Evolutionary conservation across 2,113 vertebrate genomes (phyloP).

Genomic region (Tonatia bakeri): DNA sequence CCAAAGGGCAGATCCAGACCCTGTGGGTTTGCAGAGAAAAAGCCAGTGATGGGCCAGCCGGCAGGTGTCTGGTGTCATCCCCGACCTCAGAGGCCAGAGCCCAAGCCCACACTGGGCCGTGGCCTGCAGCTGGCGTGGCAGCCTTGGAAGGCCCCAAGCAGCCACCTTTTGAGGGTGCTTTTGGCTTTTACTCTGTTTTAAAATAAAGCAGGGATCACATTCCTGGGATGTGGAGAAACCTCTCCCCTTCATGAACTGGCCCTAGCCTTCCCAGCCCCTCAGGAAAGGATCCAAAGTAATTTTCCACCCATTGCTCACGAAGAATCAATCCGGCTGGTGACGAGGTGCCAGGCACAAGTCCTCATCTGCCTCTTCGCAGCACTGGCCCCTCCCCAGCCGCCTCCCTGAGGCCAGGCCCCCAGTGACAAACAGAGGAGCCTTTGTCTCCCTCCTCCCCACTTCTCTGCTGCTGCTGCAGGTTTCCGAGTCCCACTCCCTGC

Average conservation of each 20-base stretch:
- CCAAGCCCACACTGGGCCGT: rapidly evolving
- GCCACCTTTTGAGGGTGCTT: neutral
- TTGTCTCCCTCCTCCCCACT: neutral
- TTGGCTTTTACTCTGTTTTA: neutral
- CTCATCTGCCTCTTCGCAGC: neutral
- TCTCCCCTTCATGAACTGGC: neutral
- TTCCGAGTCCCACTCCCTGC: neutral
- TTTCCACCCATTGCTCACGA: neutral
- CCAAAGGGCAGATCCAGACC: neutral
- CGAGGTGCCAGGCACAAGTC: neutral
- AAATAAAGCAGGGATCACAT: neutral
- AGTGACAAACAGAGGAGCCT: conserved; percentile 22
- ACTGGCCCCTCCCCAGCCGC: neutral
- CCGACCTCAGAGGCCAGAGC: neutral
- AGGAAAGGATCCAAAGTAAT: neutral
- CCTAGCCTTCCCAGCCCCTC: neutral
- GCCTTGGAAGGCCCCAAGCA: neutral
- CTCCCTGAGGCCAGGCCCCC: neutral
- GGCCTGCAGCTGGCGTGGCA: neutral
- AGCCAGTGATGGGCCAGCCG: neutral
- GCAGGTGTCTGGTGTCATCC: neutral
- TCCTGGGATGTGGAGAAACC: neutral
- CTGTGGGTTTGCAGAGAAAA: neutral
- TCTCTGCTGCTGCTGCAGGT: neutral
- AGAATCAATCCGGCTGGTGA: neutral